These are phyloP conservation scores for Sphyrna mokarran DNA, from an alignment of 2,113 vertebrate genomes.

Conservation along the genomic window DNA sequence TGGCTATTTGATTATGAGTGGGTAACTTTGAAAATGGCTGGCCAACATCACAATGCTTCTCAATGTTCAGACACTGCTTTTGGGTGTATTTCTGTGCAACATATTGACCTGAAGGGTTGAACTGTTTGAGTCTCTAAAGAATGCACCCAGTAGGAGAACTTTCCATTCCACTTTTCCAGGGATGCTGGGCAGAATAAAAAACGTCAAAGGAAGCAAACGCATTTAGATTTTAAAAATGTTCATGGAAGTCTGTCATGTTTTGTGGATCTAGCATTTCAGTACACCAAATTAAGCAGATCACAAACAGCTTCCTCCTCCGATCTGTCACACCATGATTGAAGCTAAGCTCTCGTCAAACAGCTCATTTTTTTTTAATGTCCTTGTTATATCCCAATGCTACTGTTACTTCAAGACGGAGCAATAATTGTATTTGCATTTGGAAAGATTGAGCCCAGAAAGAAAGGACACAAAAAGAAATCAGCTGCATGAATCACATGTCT, in stretches of 20 bases:
- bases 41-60: neutral
- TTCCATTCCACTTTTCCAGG: neutral
- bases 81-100: neutral
- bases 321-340: neutral
- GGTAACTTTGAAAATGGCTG: neutral
- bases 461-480: too few species aligned
- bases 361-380: neutral
- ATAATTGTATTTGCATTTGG: neutral
- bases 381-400: neutral
- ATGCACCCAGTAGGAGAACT: neutral
- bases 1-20: neutral
- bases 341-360: neutral
- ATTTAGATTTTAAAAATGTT: neutral
- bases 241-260: neutral
- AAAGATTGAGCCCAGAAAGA: neutral
- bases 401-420: neutral
- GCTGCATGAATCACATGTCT: neutral
- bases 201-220: neutral
- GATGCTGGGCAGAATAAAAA: neutral
- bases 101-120: neutral
- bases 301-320: neutral
- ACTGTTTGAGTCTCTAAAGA: neutral
- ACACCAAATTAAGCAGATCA: neutral
- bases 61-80: neutral
- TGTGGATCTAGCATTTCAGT: neutral